phyloP scores from a whole-genome alignment of 2,797 vertebrate genomes.

The Falco cherrug region DNA sequence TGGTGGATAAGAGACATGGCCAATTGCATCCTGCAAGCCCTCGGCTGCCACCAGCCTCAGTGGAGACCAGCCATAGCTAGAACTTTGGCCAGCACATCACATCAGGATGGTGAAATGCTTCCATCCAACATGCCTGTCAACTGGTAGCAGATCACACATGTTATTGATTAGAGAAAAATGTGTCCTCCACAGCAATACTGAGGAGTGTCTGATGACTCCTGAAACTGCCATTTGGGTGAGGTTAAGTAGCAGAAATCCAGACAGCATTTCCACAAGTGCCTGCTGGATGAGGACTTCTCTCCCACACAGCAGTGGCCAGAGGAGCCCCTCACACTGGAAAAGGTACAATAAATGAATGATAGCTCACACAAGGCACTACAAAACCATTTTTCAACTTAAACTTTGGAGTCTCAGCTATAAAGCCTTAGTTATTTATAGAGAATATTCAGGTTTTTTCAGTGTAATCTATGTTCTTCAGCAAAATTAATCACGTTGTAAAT shows the following conservation, averaged over 20 bases:
- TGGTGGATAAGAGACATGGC: rapidly evolving
- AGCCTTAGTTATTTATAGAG: not conserved
- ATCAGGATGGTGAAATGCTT: not conserved
- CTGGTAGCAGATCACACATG: not conserved
- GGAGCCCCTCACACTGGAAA: not conserved
- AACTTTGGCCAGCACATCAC: rapidly evolving
- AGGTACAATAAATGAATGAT: rapidly evolving
- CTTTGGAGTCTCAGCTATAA: not conserved
- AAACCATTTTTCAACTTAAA: not conserved
- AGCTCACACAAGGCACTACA: not conserved
- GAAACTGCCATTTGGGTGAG: not conserved
- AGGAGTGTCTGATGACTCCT: not conserved
- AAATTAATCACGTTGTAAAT: not conserved
- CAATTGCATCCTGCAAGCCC: not conserved
- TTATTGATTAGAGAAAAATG: not conserved
- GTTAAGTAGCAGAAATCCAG: not conserved
- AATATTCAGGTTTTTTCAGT: not conserved
- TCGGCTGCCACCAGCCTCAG: not conserved
- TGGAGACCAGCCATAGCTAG: not conserved
- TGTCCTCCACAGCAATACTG: not conserved
- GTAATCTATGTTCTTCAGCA: not conserved
- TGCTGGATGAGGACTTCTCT: not conserved
- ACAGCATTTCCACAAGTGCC: not conserved
- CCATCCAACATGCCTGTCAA: not conserved
- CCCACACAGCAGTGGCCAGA: not conserved